Conservation (phyloP, 2,888 invertebrate genomes). For the Isotomurus palustris region DNA sequence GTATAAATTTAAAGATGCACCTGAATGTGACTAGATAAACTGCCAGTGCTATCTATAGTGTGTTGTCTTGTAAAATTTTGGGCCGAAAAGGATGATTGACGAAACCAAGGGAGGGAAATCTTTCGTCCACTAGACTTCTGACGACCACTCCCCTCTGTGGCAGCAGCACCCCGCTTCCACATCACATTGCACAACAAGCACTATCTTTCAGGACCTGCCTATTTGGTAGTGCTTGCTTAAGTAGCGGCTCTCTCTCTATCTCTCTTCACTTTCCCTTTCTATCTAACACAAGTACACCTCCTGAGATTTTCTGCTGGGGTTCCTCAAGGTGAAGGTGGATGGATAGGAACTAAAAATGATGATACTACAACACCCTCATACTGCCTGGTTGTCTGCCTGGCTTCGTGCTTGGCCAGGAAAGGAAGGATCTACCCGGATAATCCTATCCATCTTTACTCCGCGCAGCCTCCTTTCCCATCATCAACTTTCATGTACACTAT, state of each 20-base stretch:
- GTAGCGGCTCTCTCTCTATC: not conserved
- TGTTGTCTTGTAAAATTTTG: slow-evolving; percentile 80
- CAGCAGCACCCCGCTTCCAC: not conserved
- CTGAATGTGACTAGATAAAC: too few relatives aligned
- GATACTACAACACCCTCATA: too few relatives aligned
- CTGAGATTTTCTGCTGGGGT: not conserved
- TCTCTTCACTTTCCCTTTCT: not conserved
- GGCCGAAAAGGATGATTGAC: slow-evolving; percentile 71
- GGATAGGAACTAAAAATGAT: too few relatives aligned
- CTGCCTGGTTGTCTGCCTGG: too few relatives aligned
- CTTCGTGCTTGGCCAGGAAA: not conserved
- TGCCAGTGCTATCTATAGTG: slow-evolving; percentile 66
- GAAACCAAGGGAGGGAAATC: slow-evolving; percentile 85
- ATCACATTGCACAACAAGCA: not conserved
- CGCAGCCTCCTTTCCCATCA: too few relatives aligned
- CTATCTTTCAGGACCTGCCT: not conserved
- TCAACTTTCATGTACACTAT: too few relatives aligned
- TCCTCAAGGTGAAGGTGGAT: too few relatives aligned
- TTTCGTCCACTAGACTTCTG: slow-evolving; percentile 62
- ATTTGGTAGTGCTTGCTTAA: too few relatives aligned
- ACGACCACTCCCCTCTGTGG: slow-evolving; percentile 12
- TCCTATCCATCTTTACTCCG: too few relatives aligned
- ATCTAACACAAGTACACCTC: not conserved
- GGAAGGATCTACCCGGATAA: not conserved
- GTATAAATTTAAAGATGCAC: too few relatives aligned